Evolutionary conservation across 1,140 invertebrate species (phyloP).

Genomic region (Philopotamus ludificatus): DNA sequence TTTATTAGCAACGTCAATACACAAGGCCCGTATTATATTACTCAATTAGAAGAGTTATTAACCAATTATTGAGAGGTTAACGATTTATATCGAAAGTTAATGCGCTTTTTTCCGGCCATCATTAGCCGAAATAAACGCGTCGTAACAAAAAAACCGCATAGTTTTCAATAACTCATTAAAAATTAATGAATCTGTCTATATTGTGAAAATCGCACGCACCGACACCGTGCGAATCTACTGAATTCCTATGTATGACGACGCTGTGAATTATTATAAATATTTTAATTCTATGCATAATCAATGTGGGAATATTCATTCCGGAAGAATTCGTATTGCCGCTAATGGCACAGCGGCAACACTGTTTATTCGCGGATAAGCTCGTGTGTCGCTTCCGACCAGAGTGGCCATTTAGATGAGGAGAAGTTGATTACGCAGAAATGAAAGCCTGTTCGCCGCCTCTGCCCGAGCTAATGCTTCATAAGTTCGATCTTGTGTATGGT

Average conservation of each 20-base stretch:
- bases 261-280: neutral
- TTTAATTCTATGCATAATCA: too few species aligned
- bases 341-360: conserved; percentile 6
- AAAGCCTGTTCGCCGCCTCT: neutral
- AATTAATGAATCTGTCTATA: neutral
- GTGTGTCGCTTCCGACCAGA: conserved; percentile 7
- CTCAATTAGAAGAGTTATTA: neutral
- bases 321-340: neutral
- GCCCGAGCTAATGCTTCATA: neutral
- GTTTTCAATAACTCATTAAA: neutral
- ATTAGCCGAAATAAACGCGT: neutral
- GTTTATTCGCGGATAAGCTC: neutral
- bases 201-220: neutral
- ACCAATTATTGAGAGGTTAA: neutral
- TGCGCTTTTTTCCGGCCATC: neutral
- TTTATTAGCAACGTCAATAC: neutral
- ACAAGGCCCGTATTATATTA: neutral
- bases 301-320: neutral
- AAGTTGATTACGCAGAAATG: conserved; percentile 8
- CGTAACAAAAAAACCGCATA: neutral
- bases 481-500: neutral
- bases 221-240: too few species aligned
- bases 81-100: neutral
- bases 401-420: neutral
- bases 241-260: neutral